Evolutionary conservation across 2,113 vertebrate genomes (phyloP).

Genomic region (Athene noctua): DNA sequence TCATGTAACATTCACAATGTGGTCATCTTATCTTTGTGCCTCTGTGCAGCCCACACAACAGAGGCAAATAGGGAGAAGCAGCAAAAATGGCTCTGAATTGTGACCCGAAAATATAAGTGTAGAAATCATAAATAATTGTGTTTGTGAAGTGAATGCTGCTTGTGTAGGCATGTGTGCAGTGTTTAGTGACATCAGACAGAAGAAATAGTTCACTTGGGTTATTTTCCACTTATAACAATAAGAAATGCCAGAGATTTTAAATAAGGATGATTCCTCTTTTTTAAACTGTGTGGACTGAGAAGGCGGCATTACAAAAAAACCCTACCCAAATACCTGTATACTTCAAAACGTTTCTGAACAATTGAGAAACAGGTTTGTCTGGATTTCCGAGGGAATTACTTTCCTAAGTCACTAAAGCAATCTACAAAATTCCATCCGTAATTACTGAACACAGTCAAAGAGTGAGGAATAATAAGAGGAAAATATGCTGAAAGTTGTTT

Average conservation of each 20-base stretch:
- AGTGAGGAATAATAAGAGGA: constrained; percentile 23
- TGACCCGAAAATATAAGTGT: background rate
- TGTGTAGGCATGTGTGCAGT: background rate
- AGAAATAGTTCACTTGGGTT: background rate
- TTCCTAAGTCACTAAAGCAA: constrained; percentile 2
- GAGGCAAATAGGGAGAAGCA: background rate
- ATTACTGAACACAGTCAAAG: constrained; percentile 10
- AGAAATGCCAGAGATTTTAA: background rate
- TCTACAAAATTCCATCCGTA: constrained; percentile 9
- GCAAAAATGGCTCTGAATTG: background rate
- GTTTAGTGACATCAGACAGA: background rate
- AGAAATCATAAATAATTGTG: background rate
- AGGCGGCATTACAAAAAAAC: background rate
- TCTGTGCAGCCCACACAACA: background rate
- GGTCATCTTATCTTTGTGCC: background rate
- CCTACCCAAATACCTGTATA: background rate
- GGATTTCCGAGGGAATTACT: background rate
- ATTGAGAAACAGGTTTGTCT: background rate
- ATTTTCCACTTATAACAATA: background rate
- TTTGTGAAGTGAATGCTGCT: background rate
- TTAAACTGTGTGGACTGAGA: background rate
- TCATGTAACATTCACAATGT: background rate
- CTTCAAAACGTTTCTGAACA: background rate
- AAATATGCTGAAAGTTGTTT: constrained; percentile 55
- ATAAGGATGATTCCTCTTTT: background rate